These are phyloP conservation scores for Yponomeuta cagnagella DNA, from an alignment of 2,888 invertebrate genomes.

Conservation along the genomic window DNA sequence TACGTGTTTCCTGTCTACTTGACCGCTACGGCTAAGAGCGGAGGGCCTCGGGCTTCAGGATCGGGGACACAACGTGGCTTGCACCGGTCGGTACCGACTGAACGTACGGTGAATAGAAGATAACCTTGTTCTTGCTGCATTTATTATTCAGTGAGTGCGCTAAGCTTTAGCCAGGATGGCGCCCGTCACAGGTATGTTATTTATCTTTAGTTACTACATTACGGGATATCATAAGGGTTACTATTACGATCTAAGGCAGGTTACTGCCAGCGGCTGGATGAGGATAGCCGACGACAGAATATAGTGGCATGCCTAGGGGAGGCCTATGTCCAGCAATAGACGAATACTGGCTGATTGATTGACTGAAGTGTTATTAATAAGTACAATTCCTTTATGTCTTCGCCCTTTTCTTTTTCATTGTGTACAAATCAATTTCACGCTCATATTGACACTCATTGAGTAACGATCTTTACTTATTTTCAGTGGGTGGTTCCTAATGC, in stretches of 20 bases:
- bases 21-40: constrained; percentile 17
- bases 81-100: constrained; percentile 34
- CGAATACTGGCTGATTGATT: too few species aligned
- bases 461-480: background rate
- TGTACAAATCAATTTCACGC: background rate
- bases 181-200: constrained; percentile 57
- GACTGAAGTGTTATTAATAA: too few species aligned
- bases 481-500: background rate
- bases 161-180: constrained; percentile 66
- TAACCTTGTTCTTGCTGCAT: constrained; percentile 63
- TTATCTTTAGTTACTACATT: too few species aligned
- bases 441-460: background rate
- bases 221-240: too few species aligned
- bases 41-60: constrained; percentile 24
- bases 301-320: too few species aligned
- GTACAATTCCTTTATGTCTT: background rate
- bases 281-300: too few species aligned
- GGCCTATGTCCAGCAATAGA: too few species aligned
- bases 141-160: constrained; percentile 69
- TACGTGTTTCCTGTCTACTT: constrained; percentile 32
- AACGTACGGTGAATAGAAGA: constrained; percentile 32
- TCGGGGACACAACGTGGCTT: constrained; percentile 31
- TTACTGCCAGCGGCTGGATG: too few species aligned
- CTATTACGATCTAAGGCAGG: too few species aligned
- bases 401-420: background rate